Evolutionary conservation across 2,888 invertebrate species (phyloP).

Genomic region (Scaptomyza flava): DNA sequence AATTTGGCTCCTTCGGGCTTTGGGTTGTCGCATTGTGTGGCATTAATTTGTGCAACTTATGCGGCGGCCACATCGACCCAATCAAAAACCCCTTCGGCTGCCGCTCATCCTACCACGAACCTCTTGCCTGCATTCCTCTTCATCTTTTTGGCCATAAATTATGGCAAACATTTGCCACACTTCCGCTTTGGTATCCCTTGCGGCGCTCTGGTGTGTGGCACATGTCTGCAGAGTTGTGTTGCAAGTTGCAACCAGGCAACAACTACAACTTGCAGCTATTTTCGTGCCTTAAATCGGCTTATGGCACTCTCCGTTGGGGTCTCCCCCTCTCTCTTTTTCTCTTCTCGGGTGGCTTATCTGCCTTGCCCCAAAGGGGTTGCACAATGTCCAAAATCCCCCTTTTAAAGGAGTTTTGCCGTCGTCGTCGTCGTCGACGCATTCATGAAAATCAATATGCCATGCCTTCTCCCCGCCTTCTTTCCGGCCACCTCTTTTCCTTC

Average conservation of each 20-base stretch:
- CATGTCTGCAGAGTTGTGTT: constrained; percentile 62
- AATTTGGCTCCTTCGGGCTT: constrained; percentile 35
- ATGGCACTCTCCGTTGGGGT: constrained; percentile 39
- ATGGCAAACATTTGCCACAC: constrained; percentile 76
- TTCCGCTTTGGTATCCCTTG: constrained; percentile 53
- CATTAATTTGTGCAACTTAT: constrained; percentile 76
- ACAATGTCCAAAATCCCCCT: not conserved
- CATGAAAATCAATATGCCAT: constrained; percentile 51
- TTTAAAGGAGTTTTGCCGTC: constrained; percentile 34
- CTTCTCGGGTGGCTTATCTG: constrained; percentile 40
- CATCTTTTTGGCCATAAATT: constrained; percentile 63
- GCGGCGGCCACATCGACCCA: constrained; percentile 63
- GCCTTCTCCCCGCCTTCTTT: constrained; percentile 14
- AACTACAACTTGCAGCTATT: constrained; percentile 62
- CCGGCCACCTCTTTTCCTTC: not conserved
- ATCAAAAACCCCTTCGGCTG: not conserved
- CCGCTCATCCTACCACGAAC: not conserved
- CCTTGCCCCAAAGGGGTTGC: constrained; percentile 44
- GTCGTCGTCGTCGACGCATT: constrained; percentile 31
- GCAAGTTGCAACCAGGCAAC: constrained; percentile 5
- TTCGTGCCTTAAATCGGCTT: constrained; percentile 74
- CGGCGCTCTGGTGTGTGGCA: constrained; percentile 38
- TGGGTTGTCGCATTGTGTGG: constrained; percentile 61
- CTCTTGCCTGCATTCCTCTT: not conserved
- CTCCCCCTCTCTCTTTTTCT: not conserved